These are phyloP conservation scores for Sinonovacula constricta DNA, from an alignment of 1,140 invertebrate species.

Conservation along the genomic window DNA sequence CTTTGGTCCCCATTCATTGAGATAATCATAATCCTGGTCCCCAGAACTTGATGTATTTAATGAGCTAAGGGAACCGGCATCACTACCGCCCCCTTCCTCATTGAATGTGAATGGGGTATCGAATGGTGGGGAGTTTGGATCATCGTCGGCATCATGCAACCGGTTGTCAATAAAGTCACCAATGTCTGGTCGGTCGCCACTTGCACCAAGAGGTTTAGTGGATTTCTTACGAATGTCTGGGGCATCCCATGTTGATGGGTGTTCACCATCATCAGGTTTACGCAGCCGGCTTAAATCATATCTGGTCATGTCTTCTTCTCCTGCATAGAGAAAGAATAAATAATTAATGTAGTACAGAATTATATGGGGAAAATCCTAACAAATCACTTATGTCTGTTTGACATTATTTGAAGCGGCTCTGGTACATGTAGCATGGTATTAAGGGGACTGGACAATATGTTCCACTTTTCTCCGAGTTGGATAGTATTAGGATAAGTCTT, in stretches of 20 bases:
- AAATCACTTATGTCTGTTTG: too few relatives aligned
- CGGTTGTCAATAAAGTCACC: slow-evolving; percentile 98
- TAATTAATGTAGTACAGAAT: background rate
- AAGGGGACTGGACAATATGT: too few relatives aligned
- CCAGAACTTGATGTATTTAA: slow-evolving; percentile 94
- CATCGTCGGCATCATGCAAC: slow-evolving; percentile 95
- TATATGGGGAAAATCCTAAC: too few relatives aligned
- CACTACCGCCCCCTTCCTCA: slow-evolving; percentile 98
- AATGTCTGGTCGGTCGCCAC: slow-evolving; percentile 89
- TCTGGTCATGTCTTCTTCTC: slow-evolving; percentile 98
- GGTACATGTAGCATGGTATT: too few relatives aligned
- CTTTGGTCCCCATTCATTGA: slow-evolving; percentile 97
- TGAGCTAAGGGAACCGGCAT: slow-evolving; percentile 95
- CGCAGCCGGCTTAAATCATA: slow-evolving; percentile 98
- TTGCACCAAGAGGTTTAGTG: slow-evolving; percentile 45
- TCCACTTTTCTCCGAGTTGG: too few relatives aligned
- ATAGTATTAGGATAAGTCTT: too few relatives aligned
- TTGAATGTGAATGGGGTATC: slow-evolving; percentile 98
- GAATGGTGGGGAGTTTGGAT: slow-evolving; percentile 96
- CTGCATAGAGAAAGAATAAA: slow-evolving; percentile 77
- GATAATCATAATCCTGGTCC: slow-evolving; percentile 97
- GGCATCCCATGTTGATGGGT: slow-evolving; percentile 50
- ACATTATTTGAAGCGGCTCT: too few relatives aligned
- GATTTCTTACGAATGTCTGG: slow-evolving; percentile 30
- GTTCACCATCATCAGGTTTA: slow-evolving; percentile 77